phyloP scores from a whole-genome alignment of 2,797 vertebrate species.

The Myotis pilosus region DNA sequence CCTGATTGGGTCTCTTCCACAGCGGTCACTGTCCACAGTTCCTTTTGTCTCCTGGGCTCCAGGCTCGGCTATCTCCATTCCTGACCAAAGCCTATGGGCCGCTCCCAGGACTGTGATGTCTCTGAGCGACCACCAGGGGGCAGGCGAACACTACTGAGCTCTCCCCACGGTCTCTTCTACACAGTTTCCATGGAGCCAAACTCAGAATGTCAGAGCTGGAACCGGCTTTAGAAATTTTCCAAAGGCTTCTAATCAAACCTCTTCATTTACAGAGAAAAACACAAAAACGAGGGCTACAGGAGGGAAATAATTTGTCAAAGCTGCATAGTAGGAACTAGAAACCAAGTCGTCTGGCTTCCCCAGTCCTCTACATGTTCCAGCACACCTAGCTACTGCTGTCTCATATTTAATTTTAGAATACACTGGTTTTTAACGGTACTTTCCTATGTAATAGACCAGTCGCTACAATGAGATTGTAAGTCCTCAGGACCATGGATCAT shows the following conservation, averaged over 20 bases:
- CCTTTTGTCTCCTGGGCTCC: slow-evolving; percentile 13
- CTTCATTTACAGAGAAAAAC: neutral
- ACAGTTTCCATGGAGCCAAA: slow-evolving; percentile 16
- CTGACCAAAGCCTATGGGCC: neutral
- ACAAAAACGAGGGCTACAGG: neutral
- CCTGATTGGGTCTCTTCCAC: neutral
- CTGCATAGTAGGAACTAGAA: neutral
- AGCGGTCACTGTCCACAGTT: neutral
- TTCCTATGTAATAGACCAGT: neutral
- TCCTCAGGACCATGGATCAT: neutral
- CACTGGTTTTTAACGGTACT: neutral
- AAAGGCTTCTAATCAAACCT: slow-evolving; percentile 31
- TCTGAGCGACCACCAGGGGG: slow-evolving; percentile 61
- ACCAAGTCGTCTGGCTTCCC: neutral
- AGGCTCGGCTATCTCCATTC: neutral
- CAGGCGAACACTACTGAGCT: slow-evolving; percentile 51
- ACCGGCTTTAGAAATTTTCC: neutral
- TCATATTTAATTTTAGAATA: slow-evolving; percentile 24
- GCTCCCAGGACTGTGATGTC: slow-evolving; percentile 33
- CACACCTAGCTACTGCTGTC: neutral
- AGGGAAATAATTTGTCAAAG: neutral
- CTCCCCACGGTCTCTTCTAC: neutral
- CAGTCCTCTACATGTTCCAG: neutral
- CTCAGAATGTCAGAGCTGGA: neutral
- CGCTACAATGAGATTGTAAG: neutral